Conservation (phyloP, 2,888 invertebrate species). For the Eupithecia centaureata region DNA sequence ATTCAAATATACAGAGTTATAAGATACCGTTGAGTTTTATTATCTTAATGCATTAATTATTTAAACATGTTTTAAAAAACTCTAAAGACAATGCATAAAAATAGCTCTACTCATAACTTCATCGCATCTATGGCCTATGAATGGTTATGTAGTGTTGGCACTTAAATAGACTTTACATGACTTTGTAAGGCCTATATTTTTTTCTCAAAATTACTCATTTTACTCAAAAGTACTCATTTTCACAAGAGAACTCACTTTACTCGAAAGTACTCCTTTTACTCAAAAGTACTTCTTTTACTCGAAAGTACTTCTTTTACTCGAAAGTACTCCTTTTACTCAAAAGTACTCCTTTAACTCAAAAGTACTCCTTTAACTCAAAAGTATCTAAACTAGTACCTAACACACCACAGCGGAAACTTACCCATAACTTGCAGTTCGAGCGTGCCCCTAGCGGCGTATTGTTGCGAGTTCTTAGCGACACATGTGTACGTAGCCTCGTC, state of each 20-base stretch:
- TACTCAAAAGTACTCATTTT: constrained; percentile 5
- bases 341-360: too few species aligned
- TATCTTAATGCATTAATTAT: not conserved
- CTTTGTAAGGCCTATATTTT: not conserved
- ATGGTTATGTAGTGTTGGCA: not conserved
- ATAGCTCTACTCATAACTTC: not conserved
- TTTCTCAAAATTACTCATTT: too few species aligned
- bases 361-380: not conserved
- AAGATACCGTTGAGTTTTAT: not conserved
- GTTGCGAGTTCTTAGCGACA: constrained; percentile 95
- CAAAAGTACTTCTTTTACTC: too few species aligned
- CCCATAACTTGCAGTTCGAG: constrained; percentile 98
- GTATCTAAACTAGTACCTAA: not conserved
- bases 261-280: too few species aligned
- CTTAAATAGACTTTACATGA: too few species aligned
- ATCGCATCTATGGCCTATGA: not conserved
- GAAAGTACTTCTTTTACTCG: too few species aligned
- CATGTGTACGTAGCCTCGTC: constrained; percentile 98
- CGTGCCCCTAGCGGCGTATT: constrained; percentile 93
- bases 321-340: too few species aligned
- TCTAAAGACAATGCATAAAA: too few species aligned
- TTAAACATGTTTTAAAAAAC: too few species aligned
- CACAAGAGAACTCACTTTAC: too few species aligned
- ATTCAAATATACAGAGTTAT: not conserved
- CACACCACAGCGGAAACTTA: constrained; percentile 82